phyloP scores from a whole-genome alignment of 1,140 invertebrate species.

The Drosophila sproati region DNA sequence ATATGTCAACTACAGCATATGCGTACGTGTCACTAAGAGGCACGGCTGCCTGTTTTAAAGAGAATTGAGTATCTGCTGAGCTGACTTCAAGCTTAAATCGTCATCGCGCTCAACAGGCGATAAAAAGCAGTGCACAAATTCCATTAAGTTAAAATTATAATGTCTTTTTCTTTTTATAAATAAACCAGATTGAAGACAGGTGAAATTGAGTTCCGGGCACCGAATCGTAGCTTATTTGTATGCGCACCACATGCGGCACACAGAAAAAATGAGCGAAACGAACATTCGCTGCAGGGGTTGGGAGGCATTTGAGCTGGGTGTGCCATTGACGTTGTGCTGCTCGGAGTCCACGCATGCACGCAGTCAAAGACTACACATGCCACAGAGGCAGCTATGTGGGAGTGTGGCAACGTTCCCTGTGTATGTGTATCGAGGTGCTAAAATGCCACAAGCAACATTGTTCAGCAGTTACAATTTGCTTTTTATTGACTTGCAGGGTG shows the following conservation, averaged over 20 bases:
- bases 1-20: conserved; percentile 24
- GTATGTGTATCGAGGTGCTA: conserved; percentile 68
- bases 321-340: conserved; percentile 11
- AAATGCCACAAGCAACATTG: conserved; percentile 79
- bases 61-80: conserved; percentile 42
- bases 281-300: conserved; percentile 4
- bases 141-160: conserved; percentile 66
- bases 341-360: conserved; percentile 53
- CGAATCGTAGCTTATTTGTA: conserved; percentile 63
- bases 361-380: conserved; percentile 49
- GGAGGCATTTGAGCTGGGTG: conserved; percentile 1
- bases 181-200: conserved; percentile 47
- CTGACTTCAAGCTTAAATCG: conserved; percentile 51
- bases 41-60: conserved; percentile 36
- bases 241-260: conserved; percentile 58
- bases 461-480: conserved; percentile 80
- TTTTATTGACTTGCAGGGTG: conserved; percentile 80
- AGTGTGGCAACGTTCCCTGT: conserved; percentile 1
- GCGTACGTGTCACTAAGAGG: conserved; percentile 1
- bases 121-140: conserved; percentile 55
- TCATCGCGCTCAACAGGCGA: conserved; percentile 43
- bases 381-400: conserved; percentile 6
- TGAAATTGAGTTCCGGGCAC: neutral
- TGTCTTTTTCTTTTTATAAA: conserved; percentile 44
- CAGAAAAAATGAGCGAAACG: conserved; percentile 70